phyloP scores from a whole-genome alignment of 2,113 vertebrate genomes.

The Oplegnathus fasciatus region DNA sequence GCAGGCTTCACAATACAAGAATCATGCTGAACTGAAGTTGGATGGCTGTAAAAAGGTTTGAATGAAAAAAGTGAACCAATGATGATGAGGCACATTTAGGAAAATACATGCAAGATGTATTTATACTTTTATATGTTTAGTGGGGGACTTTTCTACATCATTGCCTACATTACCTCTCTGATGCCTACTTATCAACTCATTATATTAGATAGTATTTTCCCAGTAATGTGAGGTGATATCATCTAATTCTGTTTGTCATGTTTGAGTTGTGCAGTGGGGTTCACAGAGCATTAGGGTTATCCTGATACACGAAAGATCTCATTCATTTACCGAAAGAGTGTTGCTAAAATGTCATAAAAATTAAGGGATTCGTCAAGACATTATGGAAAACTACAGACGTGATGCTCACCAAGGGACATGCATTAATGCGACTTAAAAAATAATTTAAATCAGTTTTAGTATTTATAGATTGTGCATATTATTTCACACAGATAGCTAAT shows the following conservation, averaged over 20 bases:
- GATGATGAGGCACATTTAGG: conserved; percentile 76
- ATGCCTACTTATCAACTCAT: background rate
- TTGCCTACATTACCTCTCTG: background rate
- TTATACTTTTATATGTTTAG: background rate
- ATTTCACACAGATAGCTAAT: background rate
- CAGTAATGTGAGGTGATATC: background rate
- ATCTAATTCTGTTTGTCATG: background rate
- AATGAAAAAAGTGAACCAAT: conserved; percentile 88
- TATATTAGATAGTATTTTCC: background rate
- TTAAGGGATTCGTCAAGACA: background rate
- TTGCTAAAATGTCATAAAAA: background rate
- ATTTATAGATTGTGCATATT: background rate
- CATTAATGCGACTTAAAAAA: background rate
- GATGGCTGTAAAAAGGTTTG: conserved; percentile 55
- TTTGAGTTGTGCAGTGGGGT: background rate
- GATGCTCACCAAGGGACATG: background rate
- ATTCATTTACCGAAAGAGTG: background rate
- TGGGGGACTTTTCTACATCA: background rate
- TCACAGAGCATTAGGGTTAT: background rate
- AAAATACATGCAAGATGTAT: background rate
- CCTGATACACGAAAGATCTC: fast-evolving
- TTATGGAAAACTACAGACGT: background rate
- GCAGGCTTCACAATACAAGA: conserved; percentile 79
- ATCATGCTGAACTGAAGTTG: conserved; percentile 89
- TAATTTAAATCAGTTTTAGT: background rate